These are phyloP conservation scores for Drosophila truncata DNA, from an alignment of 1,140 invertebrate species.

Conservation along the genomic window DNA sequence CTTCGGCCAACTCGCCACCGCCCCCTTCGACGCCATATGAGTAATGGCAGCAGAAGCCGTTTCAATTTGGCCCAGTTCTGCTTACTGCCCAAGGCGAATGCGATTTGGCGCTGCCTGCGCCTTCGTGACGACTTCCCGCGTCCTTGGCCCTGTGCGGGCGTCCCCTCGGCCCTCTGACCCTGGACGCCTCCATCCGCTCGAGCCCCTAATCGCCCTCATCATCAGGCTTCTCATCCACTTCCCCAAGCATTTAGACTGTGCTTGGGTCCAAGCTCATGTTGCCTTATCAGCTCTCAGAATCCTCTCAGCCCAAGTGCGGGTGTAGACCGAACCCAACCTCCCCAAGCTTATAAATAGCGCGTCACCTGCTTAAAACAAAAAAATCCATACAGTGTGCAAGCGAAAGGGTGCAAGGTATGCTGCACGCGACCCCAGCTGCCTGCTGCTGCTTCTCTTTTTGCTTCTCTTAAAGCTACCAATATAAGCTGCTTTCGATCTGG, in stretches of 20 bases:
- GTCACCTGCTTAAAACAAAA: constrained; percentile 30
- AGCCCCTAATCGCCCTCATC: constrained; percentile 38
- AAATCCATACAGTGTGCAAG: constrained; percentile 51
- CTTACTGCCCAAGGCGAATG: constrained; percentile 17
- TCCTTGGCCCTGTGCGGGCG: constrained; percentile 48
- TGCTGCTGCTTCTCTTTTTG: constrained; percentile 6
- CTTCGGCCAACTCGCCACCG: background rate
- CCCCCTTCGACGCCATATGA: constrained; percentile 13
- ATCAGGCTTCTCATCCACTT: constrained; percentile 41
- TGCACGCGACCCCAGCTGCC: constrained; percentile 49
- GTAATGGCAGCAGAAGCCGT: constrained; percentile 33
- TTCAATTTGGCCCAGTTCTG: constrained; percentile 43
- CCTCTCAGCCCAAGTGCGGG: background rate
- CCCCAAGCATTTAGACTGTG: constrained; percentile 17
- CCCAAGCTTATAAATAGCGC: constrained; percentile 43
- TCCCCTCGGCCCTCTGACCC: constrained; percentile 18
- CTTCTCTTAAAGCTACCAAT: background rate
- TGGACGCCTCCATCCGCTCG: constrained; percentile 19
- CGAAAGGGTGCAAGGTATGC: constrained; percentile 29
- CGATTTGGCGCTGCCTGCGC: constrained; percentile 24
- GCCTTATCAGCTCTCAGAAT: constrained; percentile 48
- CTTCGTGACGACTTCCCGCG: constrained; percentile 36
- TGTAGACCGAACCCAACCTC: constrained; percentile 2
- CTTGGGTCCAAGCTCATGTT: constrained; percentile 11
- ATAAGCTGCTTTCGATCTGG: constrained; percentile 22